Evolutionary conservation across 2,888 invertebrate species (phyloP), one percentile per base, ranked within the genome.

Genomic region (Odontomyia ornata): DNA sequence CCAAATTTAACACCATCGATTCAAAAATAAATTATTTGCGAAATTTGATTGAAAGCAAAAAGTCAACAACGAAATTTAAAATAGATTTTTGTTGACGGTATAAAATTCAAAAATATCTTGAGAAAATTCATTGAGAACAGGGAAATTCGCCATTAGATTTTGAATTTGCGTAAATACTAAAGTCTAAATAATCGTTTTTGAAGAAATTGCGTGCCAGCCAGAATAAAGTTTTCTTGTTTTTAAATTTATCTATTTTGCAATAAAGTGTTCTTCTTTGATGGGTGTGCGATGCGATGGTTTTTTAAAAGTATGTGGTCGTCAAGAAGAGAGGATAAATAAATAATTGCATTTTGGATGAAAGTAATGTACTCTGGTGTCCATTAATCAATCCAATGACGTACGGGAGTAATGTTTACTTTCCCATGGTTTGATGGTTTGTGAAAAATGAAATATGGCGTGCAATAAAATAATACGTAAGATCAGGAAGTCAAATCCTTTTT

Each of bases 11-110:
- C 23, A n/a, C 60, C 13, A 60, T 60, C 60, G 23, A 23, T 21
- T 60, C 60, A 23, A 15, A 60, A 11, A 7, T 23, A 60, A 60
- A 30, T 18, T 15, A 15, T n/a, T n/a, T n/a, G n/a, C n/a, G n/a
- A 64, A 64, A 30, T 28, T 28, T 28, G 18, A 64, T 64, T 30
- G 1, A 64, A 64, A 0, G 30, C 28, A 23, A 30, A 64, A 28
- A 30, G 21, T 64, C 64, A 64, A 64, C 64, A 64, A 30, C 30
- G 15, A 27, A 64, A 15, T 1, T 30, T 4, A 28, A 64, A 64
- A 64, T 64, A 64, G 64, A 64, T 18, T 60, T 64, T 30, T 64
- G 28, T 64, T 64, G 64, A 28, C 64, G 64, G n/a, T 30, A 64
- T 64, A 13, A 64, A 28, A 30, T 64, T 7, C 30, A 30, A 30